Conservation (phyloP, 2,888 invertebrate species). For the Papilio gigon region DNA sequence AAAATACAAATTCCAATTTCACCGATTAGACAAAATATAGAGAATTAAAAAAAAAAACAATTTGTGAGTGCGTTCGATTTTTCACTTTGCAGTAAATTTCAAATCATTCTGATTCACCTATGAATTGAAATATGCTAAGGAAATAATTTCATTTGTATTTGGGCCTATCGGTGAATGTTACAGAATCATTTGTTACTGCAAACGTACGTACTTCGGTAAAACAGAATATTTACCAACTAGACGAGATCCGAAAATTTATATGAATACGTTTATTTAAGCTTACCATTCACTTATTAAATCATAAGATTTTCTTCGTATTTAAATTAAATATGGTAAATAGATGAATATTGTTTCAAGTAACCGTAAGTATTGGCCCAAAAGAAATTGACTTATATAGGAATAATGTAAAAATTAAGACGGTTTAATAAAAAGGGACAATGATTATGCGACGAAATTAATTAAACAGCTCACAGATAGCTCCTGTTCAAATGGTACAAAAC, state of each 20-base stretch:
- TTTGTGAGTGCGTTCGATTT: background rate
- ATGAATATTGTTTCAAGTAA: too few species aligned
- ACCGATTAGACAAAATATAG: background rate
- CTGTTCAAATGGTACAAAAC: slow-evolving; percentile 71
- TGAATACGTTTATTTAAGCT: too few species aligned
- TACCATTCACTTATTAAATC: too few species aligned
- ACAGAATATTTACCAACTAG: too few species aligned
- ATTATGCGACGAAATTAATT: slow-evolving; percentile 2
- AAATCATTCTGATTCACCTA: background rate
- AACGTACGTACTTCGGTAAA: too few species aligned
- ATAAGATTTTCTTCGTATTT: too few species aligned
- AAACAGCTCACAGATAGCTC: slow-evolving; percentile 23
- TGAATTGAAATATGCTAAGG: background rate
- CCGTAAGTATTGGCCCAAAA: too few species aligned
- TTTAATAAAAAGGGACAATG: background rate
- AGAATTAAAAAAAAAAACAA: too few species aligned
- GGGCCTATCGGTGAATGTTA: too few species aligned
- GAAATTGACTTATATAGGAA: background rate
- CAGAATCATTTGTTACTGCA: too few species aligned
- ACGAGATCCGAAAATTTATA: too few species aligned
- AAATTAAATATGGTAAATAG: too few species aligned
- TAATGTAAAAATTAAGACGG: background rate
- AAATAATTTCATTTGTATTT: background rate
- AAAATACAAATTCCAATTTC: background rate
- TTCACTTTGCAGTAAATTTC: background rate